Base-by-base conservation (phyloP, 2,888 invertebrate species). In the Biston betularia region DNA sequence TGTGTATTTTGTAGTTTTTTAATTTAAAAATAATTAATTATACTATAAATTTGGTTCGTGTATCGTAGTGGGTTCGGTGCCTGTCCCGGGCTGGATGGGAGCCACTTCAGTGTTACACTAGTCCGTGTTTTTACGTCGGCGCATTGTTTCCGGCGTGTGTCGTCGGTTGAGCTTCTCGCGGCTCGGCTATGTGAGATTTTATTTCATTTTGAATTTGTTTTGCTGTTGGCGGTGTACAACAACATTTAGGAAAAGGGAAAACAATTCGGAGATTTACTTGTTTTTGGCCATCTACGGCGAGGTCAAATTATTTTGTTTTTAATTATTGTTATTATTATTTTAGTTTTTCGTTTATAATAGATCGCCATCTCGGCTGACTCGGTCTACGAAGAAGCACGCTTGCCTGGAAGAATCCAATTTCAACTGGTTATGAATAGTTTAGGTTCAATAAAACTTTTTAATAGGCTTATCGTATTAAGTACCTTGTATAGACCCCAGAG, bases 71-170 rank as follows among this genome's bases (percentile, higher is more conserved):
- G 24, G 42, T n/a, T 40, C 40, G 15, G 12, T 9, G 40, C 63
- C 35, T 6, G 35, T 24, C 49, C 59, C 35, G 49, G 58, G 24
- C 35, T 8, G 49, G 49, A 56, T 35, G 34, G 49, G 55, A 55
- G 33, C 65, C 65, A 65, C 65, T 65, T 65, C 55, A 65, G 55
- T 65, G 48, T 14, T 49, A 60, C 59, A 60, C 54, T 60, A 59
- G 42, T 48, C 12, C 46, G 35, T 65, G 59, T 59, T 52, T 62
- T 63, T 65, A 59, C 49, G 55, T 59, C 8, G 55, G 49, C 54
- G 55, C 54, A 59, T 65, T 65, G 65, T 60, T 60, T 55, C 59
- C 48, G 54, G 46, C 7, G 33, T 59, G 24, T 3, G 24, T 49
- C 49, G 59, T 49, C 45, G 55, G 65, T 8, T 49, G 46, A 40